phyloP scores from a whole-genome alignment of 2,113 vertebrate species.

The Corvus cornix region DNA sequence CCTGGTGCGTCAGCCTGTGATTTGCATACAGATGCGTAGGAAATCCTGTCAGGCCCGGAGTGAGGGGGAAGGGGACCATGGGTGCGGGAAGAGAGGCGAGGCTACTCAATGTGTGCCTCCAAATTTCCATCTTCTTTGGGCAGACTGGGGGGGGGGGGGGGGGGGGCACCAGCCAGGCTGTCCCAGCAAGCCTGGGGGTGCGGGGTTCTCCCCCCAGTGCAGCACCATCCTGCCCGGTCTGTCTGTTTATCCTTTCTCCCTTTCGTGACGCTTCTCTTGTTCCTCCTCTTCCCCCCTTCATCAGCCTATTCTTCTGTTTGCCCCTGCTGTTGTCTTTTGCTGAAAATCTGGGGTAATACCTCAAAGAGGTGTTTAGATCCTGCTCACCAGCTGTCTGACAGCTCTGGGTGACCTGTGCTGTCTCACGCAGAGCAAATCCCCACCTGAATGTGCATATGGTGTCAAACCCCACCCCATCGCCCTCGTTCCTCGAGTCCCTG shows the following conservation, averaged over 20 bases:
- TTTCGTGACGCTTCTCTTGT: neutral
- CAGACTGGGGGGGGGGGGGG: too few relatives aligned
- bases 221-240: neutral
- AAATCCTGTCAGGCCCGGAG: neutral
- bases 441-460: neutral
- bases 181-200: neutral
- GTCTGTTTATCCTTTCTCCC: neutral
- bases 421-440: neutral
- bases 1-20: conserved; percentile 50
- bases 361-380: neutral
- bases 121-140: neutral
- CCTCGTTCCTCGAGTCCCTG: rapidly evolving
- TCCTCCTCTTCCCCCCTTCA: neutral
- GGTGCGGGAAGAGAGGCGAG: neutral
- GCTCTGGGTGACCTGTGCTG: neutral
- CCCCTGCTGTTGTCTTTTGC: neutral
- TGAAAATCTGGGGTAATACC: neutral
- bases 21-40: conserved; percentile 92
- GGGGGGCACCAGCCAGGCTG: neutral
- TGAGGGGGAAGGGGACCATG: neutral
- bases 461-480: neutral
- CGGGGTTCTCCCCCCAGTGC: rapidly evolving
- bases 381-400: neutral
- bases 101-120: neutral
- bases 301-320: neutral